Evolutionary conservation across 2,113 vertebrate species (phyloP).

Genomic region (Peucedramus taeniatus): DNA sequence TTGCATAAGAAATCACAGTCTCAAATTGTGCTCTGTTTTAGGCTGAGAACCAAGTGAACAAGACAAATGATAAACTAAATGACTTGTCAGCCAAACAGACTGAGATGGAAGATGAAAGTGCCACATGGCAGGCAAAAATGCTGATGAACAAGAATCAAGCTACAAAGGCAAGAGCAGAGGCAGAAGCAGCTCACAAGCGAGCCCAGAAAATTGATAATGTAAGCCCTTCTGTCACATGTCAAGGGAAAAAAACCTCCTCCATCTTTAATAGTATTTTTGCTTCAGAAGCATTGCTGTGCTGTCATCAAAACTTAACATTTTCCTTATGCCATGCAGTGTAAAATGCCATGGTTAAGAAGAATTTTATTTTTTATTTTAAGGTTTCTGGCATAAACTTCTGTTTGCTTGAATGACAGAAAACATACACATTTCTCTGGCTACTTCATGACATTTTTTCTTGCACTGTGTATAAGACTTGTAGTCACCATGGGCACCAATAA

Average conservation of each 20-base stretch:
- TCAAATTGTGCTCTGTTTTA: constrained; percentile 55
- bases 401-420: constrained; percentile 14
- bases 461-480: background rate
- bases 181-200: constrained; percentile 45
- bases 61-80: constrained; percentile 42
- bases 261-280: background rate
- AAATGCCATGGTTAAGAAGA: background rate
- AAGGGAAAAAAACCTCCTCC: background rate
- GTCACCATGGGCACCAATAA: constrained; percentile 25
- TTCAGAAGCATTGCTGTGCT: background rate
- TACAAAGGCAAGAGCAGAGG: constrained; percentile 37
- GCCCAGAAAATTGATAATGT: constrained; percentile 57
- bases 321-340: background rate
- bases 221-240: background rate
- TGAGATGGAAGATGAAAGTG: constrained; percentile 54
- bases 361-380: background rate
- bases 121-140: constrained; percentile 68
- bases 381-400: background rate
- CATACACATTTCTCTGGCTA: background rate
- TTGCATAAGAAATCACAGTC: background rate
- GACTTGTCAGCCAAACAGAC: constrained; percentile 39
- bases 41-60: constrained; percentile 67
- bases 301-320: background rate
- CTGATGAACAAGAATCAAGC: constrained; percentile 66
- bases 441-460: background rate